These are phyloP conservation scores for Eristalis tenax DNA, from an alignment of 2,888 invertebrate genomes.

Conservation along the genomic window DNA sequence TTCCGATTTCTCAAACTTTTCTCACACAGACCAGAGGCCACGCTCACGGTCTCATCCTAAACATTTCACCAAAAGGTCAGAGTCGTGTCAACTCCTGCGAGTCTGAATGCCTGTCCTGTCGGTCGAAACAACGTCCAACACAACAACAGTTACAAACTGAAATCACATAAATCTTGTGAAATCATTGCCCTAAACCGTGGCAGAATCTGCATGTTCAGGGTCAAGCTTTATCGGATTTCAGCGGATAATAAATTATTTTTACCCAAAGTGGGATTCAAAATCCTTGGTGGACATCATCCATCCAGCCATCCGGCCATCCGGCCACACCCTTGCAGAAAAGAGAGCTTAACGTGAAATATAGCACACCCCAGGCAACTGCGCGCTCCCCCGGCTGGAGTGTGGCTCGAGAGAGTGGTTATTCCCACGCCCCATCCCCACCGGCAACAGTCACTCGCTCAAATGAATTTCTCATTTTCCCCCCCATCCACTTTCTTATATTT, in stretches of 20 bases:
- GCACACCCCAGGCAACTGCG: not conserved
- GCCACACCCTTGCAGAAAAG: not conserved
- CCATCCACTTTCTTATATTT: not conserved
- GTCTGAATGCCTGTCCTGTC: not conserved
- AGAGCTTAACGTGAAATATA: slow-evolving; percentile 32
- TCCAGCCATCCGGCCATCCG: not conserved
- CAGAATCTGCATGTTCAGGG: not conserved
- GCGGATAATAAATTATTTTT: not conserved
- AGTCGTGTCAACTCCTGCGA: not conserved
- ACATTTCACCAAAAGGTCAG: not conserved
- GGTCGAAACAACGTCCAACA: not conserved
- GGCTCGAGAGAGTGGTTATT: not conserved
- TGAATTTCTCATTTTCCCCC: not conserved
- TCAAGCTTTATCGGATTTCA: not conserved
- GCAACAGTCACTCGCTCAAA: not conserved
- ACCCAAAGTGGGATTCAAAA: not conserved
- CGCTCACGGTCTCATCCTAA: not conserved
- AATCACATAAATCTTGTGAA: not conserved
- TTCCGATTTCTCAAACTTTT: not conserved
- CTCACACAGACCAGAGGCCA: not conserved
- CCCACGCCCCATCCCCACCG: not conserved
- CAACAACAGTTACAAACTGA: not conserved
- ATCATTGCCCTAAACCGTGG: not conserved
- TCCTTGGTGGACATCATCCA: not conserved
- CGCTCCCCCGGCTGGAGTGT: not conserved